Base-by-base conservation (phyloP, 2,888 invertebrate species). In the Diarsia dahlii region DNA sequence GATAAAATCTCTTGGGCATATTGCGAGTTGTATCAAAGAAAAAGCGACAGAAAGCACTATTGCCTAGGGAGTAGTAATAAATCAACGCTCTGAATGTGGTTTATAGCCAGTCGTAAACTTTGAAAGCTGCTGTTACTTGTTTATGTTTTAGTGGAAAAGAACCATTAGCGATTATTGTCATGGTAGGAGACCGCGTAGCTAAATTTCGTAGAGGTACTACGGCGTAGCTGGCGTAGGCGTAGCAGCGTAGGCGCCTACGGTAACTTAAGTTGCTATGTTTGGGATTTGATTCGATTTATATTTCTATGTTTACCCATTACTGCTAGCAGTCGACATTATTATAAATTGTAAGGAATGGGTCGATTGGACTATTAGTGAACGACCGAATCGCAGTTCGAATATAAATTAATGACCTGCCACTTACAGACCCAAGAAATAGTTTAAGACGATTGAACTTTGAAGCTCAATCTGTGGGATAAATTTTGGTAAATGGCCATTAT, bases 101-200 rank as follows among this genome's bases (percentile, higher is more conserved):
- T 91, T 89, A 91, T 87, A 76, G 86, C 81, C 79, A 83, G 87
- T 90, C 89, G 90, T 91, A 89, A 91, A 89, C 82, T 84, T 87
- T 89, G 86, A 90, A 87, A 90, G 90, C 89, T 84, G 81, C 80
- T 84, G 78, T 84, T 86, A 87, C 81, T 28, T 89, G 86, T 89
- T 88, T 89, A 86, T 80, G 80, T 87, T 78, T 84, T 74, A 28
- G 73, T 76, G 78, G 84, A 82, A 84, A 81, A 82, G 70, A 78
- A 76, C 87, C 88, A 85, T 88, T 88, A 88, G 85, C 81, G 81
- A 80, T 87, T 78, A 86, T 85, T 84, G 80, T 83, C 77, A 80
- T 76, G 74, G 74, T 74, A 62, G 34, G 68, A 28, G 58, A 56
- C 64, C 64, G 62, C 74, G 74, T 78, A 48, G 69, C 65, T 67